Conservation (phyloP, 2,888 invertebrate species). For the Julus scanicus region DNA sequence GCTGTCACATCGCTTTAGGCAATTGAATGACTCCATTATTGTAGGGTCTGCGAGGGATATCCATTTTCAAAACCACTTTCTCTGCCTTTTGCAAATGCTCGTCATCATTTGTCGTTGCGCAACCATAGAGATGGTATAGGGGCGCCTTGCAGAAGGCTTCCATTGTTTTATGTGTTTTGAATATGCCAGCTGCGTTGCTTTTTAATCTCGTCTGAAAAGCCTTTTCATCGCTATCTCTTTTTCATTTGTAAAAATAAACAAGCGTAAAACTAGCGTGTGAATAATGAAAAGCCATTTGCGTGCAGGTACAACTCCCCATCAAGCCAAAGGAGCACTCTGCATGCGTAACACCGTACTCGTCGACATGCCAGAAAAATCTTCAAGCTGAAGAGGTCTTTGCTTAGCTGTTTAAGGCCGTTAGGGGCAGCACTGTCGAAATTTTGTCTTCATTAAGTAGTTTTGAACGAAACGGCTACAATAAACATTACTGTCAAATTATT, state of each 20-base stretch:
- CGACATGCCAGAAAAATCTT: background rate
- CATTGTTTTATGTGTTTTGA: conserved; percentile 36
- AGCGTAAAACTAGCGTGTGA: conserved; percentile 19
- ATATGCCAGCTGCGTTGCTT: conserved; percentile 39
- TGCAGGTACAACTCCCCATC: background rate
- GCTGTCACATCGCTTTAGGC: conserved; percentile 36
- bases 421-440: too few species aligned
- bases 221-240: conserved; percentile 32
- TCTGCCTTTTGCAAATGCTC: conserved; percentile 13
- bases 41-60: conserved; percentile 24
- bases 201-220: conserved; percentile 30
- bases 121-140: background rate
- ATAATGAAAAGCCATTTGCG: conserved; percentile 1
- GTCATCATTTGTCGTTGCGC: conserved; percentile 24
- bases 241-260: conserved; percentile 30
- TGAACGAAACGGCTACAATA: too few species aligned
- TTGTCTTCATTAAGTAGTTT: too few species aligned
- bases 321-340: background rate
- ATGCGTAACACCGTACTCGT: background rate
- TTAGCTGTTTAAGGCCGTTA: too few species aligned
- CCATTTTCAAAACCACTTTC: conserved; percentile 21
- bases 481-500: too few species aligned
- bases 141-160: background rate
- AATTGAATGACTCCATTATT: conserved; percentile 19
- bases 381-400: background rate